Percentiles rank a stretch among this genome's conserved stretches.
Evolutionary conservation across 2,888 invertebrate species (phyloP).

Genomic region (Oligia latruncula): DNA sequence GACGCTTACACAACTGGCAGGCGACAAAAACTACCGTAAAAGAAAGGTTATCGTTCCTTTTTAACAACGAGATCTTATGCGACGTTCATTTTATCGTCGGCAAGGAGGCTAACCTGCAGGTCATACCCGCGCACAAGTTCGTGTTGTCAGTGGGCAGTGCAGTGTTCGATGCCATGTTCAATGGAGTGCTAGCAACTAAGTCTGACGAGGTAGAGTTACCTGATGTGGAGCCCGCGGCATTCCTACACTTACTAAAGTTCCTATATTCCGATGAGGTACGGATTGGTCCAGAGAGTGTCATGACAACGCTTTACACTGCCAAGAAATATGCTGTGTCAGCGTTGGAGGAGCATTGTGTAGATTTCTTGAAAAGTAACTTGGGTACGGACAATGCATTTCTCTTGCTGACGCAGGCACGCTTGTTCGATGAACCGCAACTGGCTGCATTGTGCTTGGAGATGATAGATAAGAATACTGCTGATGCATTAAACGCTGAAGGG

Average conservation of each 20-base stretch:
- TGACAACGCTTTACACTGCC: slow-evolving; percentile 96
- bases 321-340: slow-evolving; percentile 97
- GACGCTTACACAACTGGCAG: slow-evolving; percentile 92
- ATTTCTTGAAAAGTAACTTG: slow-evolving; percentile 93
- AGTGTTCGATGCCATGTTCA: slow-evolving; percentile 96
- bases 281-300: slow-evolving; percentile 96
- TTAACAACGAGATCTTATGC: slow-evolving; percentile 87
- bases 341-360: slow-evolving; percentile 95
- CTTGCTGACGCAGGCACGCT: slow-evolving; percentile 93
- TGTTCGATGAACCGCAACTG: slow-evolving; percentile 95
- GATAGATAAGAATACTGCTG: slow-evolving; percentile 95
- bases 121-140: slow-evolving; percentile 95
- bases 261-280: slow-evolving; percentile 95
- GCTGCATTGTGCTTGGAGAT: slow-evolving; percentile 95
- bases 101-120: slow-evolving; percentile 91
- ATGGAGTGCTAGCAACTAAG: slow-evolving; percentile 93
- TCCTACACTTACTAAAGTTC: slow-evolving; percentile 93
- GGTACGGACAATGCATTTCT: slow-evolving; percentile 96
- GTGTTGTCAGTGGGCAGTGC: slow-evolving; percentile 95
- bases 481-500: slow-evolving; percentile 94
- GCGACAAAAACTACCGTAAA: slow-evolving; percentile 94
- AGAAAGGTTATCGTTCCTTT: slow-evolving; percentile 92
- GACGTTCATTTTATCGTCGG: slow-evolving; percentile 96
- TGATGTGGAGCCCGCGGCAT: slow-evolving; percentile 95
- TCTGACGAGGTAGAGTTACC: slow-evolving; percentile 94